These are phyloP conservation scores for Daphoenositta chrysoptera DNA, from an alignment of 2,113 vertebrate species.

Conservation along the genomic window DNA sequence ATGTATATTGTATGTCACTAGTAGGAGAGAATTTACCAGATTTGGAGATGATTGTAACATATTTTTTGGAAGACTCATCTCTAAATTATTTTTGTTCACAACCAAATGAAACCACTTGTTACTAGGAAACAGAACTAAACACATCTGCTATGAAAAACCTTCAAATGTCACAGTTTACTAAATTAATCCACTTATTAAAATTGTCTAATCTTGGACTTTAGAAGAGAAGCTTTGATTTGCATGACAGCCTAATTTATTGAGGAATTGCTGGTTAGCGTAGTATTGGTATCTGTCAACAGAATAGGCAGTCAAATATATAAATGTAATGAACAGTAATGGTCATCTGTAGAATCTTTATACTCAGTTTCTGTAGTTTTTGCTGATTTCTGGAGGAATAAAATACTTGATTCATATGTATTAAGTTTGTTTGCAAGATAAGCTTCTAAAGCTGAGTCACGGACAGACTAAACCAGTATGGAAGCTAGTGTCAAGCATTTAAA, in stretches of 20 bases:
- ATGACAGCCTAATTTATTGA: neutral
- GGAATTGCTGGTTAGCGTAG: neutral
- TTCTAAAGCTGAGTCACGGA: constrained; percentile 11
- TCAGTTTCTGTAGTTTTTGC: neutral
- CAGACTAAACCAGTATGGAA: neutral
- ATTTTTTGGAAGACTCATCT: neutral
- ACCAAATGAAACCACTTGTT: neutral
- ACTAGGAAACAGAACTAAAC: neutral
- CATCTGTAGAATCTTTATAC: neutral
- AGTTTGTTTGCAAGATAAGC: neutral
- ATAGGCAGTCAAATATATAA: neutral
- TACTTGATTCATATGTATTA: neutral
- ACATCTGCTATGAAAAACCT: neutral
- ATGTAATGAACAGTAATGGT: neutral
- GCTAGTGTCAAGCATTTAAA: neutral
- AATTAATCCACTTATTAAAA: neutral
- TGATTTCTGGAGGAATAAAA: neutral
- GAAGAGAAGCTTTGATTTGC: neutral
- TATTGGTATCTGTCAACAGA: neutral
- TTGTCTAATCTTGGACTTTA: neutral
- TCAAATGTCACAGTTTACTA: neutral
- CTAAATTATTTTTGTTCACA: neutral
- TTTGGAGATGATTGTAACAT: neutral
- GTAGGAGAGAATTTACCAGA: neutral
- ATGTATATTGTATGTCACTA: neutral